These are phyloP conservation scores for Trachelus stipa DNA, from an alignment of 2,888 invertebrate genomes.

Conservation along the genomic window DNA sequence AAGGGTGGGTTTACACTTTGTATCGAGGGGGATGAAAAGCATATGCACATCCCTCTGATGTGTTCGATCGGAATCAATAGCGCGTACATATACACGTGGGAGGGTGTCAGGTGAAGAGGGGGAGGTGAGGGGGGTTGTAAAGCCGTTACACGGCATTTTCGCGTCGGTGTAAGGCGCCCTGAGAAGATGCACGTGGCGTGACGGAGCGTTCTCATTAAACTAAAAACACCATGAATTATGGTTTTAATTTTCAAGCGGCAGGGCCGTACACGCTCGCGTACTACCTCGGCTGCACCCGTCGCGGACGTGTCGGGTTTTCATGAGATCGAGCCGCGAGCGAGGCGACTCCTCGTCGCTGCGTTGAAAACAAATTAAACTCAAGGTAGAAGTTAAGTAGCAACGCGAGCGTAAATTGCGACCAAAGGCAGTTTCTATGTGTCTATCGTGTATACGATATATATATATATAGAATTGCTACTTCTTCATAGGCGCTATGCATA, in stretches of 20 bases:
- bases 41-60: background rate
- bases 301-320: background rate
- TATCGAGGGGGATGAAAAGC: background rate
- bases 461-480: background rate
- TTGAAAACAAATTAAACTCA: background rate
- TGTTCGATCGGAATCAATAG: background rate
- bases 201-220: slow-evolving; percentile 34
- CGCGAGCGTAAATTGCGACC: background rate
- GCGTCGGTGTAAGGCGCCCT: slow-evolving; percentile 22
- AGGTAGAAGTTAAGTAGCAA: background rate
- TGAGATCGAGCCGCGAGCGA: background rate
- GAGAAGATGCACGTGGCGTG: slow-evolving; percentile 49
- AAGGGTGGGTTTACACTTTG: background rate
- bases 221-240: slow-evolving; percentile 45
- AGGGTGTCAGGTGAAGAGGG: slow-evolving; percentile 8
- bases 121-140: slow-evolving; percentile 19
- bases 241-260: slow-evolving; percentile 39
- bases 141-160: slow-evolving; percentile 19
- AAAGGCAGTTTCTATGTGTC: background rate
- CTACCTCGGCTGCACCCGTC: background rate
- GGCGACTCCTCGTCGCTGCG: background rate
- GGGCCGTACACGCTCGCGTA: background rate
- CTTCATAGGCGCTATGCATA: background rate
- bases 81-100: background rate
- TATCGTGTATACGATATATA: background rate